Percentiles rank a stretch among this genome's conserved stretches.
Conservation (phyloP, 2,888 invertebrate genomes). For the Drosophila sordidula region DNA sequence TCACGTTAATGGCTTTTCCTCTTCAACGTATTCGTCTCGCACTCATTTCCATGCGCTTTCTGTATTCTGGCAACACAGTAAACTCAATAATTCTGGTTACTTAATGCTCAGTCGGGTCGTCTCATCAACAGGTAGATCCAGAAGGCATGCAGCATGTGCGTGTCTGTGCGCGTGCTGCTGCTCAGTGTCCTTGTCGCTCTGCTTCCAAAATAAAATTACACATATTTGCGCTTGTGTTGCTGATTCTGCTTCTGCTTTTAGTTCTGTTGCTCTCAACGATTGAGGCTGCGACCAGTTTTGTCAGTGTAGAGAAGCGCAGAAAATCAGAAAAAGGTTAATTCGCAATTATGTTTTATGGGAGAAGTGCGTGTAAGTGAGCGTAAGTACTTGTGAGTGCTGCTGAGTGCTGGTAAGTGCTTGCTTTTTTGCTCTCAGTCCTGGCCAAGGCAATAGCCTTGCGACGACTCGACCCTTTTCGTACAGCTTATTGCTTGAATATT, state of each 20-base stretch:
- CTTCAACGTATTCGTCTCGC: neutral
- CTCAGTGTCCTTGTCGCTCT: conserved; percentile 21
- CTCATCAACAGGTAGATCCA: conserved; percentile 43
- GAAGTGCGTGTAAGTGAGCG: conserved; percentile 54
- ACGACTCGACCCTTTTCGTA: conserved; percentile 1
- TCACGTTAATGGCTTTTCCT: conserved; percentile 21
- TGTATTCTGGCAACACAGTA: conserved; percentile 44
- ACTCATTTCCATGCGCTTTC: conserved; percentile 3
- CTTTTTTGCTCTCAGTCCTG: conserved; percentile 1
- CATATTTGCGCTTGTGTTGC: conserved; percentile 23
- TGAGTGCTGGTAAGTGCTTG: conserved; percentile 46
- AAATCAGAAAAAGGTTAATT: conserved; percentile 62
- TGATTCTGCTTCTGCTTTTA: neutral
- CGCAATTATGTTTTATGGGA: conserved; percentile 53
- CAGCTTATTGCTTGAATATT: conserved; percentile 6
- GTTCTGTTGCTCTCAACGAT: conserved; percentile 2
- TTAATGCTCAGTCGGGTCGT: conserved; percentile 57
- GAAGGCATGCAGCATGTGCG: conserved; percentile 20
- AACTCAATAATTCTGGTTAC: conserved; percentile 70
- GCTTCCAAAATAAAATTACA: conserved; percentile 44
- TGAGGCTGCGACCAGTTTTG: conserved; percentile 14
- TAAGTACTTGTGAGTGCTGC: conserved; percentile 52
- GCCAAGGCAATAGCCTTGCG: conserved; percentile 18
- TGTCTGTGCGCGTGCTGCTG: conserved; percentile 4
- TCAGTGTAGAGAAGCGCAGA: conserved; percentile 25